Conservation (phyloP, 1,140 invertebrate species). For the Trichonephila clavipes region DNA sequence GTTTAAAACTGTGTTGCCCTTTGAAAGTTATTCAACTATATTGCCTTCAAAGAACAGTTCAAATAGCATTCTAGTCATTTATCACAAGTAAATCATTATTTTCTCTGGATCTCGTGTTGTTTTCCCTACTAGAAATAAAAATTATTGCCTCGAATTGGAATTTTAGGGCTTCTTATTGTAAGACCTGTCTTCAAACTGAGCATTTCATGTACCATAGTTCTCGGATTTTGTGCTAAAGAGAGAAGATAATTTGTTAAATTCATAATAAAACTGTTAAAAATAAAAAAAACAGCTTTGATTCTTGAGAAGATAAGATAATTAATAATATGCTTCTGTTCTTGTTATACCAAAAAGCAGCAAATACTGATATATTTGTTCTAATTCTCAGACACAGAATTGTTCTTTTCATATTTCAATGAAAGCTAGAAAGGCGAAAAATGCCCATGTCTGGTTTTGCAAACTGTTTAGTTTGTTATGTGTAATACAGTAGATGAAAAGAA, state of each 20-base stretch:
- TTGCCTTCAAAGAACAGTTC: neutral
- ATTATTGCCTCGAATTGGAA: neutral
- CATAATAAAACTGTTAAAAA: neutral
- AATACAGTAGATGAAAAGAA: neutral
- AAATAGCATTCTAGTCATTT: neutral
- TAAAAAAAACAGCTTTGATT: neutral
- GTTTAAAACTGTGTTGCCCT: neutral
- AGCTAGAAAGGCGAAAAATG: neutral
- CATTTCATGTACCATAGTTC: neutral
- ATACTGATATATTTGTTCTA: neutral
- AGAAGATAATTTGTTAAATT: neutral
- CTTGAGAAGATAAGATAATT: neutral
- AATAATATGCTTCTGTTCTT: neutral
- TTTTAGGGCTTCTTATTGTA: slow-evolving; percentile 12
- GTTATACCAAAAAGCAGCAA: neutral
- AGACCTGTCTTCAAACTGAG: slow-evolving; percentile 1
- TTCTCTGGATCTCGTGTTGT: neutral
- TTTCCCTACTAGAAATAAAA: neutral
- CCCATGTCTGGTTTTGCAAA: neutral
- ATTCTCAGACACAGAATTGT: neutral
- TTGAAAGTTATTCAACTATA: slow-evolving; percentile 10
- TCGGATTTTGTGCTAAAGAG: neutral
- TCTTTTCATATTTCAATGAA: neutral
- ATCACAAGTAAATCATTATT: neutral
- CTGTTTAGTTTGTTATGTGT: neutral